Base-by-base conservation (phyloP, 2,113 vertebrate species). In the Pogonocichla stellata region DNA sequence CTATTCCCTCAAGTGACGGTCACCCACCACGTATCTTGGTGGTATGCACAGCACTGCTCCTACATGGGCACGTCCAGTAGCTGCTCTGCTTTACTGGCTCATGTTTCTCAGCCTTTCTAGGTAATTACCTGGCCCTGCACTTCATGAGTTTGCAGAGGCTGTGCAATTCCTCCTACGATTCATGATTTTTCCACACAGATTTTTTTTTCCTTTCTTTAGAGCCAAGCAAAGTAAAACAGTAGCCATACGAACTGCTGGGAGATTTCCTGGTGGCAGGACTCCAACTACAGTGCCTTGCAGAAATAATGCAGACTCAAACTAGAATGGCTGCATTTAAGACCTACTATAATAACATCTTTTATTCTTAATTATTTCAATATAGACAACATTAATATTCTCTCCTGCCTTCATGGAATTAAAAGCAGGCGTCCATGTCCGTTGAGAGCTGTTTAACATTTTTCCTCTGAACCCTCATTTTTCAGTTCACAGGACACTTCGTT, bases 151-250 rank as follows among this genome's bases (percentile, higher is more conserved):
- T 75, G 45, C 53, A 80, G 67, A 69, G 48, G 45, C 57, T 86
- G 45, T 2, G 1, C 54, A 83, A 61, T 73, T 83, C 40, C 67
- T 83, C 45, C 57, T 80, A 45, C 0, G 0, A 73, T 9, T 54
- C 45, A 6, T 18, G 36, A 53, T 53, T 88, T 90, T 93, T 92
- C 91, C 86, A 80, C n/a, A 53, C 25, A 45, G 72, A 9, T 57
- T 88, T 94, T 85, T 82, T 90, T 83, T 88, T 56, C 93, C 89
- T 88, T 77, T 86, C 71, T 83, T 80, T 77, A 54, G 42, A 86
- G 91, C 91, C 91, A 96, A 95, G 50, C 36, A 96, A 93, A 96
- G 89, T 92, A 77, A 70, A 88, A 92, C 86, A 77, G 91, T 96
- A 95, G 94, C 83, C 88, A 40, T 74, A 62, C 1, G 13, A 93